Conservation (phyloP, 2,888 invertebrate species). For the Cheilosia vulpina region DNA sequence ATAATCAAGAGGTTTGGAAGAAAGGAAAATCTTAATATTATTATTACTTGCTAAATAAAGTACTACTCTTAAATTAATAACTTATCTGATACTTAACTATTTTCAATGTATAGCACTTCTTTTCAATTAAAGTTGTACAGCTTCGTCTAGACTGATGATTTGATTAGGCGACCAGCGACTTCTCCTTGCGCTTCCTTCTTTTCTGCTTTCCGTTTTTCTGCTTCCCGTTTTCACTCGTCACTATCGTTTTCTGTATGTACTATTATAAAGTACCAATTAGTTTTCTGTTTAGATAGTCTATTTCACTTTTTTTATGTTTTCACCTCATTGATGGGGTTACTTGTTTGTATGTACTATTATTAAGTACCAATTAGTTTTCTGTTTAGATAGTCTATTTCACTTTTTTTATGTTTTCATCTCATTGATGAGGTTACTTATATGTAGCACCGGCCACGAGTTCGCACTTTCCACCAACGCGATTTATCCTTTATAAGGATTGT, state of each 20-base stretch:
- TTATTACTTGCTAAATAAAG: neutral
- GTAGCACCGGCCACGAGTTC: constrained; percentile 11
- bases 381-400: neutral
- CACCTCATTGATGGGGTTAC: neutral
- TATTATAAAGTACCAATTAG: neutral
- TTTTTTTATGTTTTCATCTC: neutral
- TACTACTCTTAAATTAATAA: too few relatives aligned
- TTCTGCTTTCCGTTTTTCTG: too few relatives aligned
- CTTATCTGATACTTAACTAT: neutral
- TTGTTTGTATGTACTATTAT: neutral
- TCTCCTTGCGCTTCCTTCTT: neutral
- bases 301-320: neutral
- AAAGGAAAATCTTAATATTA: too few relatives aligned
- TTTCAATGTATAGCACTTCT: neutral
- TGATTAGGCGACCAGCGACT: neutral
- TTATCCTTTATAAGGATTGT: neutral
- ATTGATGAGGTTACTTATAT: constrained; percentile 5
- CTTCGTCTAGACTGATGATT: neutral
- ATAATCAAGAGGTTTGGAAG: too few relatives aligned
- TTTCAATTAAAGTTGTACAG: neutral
- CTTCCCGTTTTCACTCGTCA: neutral
- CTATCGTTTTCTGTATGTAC: neutral
- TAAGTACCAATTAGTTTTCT: neutral
- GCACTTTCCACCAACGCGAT: neutral
- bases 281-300: neutral